Base-by-base conservation (phyloP, 2,113 vertebrate genomes). In the Fregetta grallaria region DNA sequence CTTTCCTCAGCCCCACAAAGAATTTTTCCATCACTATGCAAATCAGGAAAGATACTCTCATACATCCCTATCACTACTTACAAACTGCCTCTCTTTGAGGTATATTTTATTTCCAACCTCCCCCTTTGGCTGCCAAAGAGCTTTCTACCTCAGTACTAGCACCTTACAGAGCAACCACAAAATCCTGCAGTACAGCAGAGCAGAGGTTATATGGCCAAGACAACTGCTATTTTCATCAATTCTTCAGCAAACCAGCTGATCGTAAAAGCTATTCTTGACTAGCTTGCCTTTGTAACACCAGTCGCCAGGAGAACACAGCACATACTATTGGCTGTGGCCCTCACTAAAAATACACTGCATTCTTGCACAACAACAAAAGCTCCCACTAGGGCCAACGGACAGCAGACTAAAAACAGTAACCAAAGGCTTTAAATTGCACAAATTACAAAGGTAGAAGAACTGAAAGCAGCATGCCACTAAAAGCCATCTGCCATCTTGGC, bases 401-500 rank as follows among this genome's bases (percentile, higher is more conserved):
- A 95, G 95, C 93, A 92, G 92, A 97, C 96, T 98, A 96, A 97
- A 98, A 97, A 97, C 96, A 97, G 98, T 96, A 97, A 96, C 97
- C 81, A 56, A 97, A 95, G 97, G 97, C 97, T 97, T 97, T 97
- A 88, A 96, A 97, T 90, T 96, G 94, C 95, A 96, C 90, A 76
- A 44, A 95, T 91, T 68, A 75, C 97, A 93, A 97, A 98, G 97
- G 98, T 97, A 94, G 96, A 96, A 94, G 96, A 89, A 85, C 96
- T 80, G 97, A 92, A 97, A 96, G 92, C 97, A 98, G 97, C 97
- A 96, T 90, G 98, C 95, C 71, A 68, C 94, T 86, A 95, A 94
- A 86, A 96, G 96, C 97, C 97, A 98, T 98, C 98, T 98, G 98
- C 98, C 97, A 96, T 97, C 97, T 97, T 97, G 98, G 98, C 97